Evolutionary conservation across 1,140 invertebrate species (phyloP).

Genomic region (Drosophila oshimai): DNA sequence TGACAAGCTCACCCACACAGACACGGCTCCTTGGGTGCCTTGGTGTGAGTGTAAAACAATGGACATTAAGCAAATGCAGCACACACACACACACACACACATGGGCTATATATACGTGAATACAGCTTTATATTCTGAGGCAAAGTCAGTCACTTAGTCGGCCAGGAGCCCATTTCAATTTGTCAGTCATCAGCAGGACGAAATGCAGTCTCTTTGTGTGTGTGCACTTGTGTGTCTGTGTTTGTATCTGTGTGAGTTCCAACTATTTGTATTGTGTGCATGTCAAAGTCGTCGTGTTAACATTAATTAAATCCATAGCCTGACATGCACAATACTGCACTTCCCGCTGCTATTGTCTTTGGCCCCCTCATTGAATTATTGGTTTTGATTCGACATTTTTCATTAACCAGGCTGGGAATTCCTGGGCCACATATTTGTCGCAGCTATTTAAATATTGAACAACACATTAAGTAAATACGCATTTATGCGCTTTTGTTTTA

Average conservation of each 20-base stretch:
- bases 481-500: slow-evolving; percentile 34
- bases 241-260: not conserved
- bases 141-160: slow-evolving; percentile 65
- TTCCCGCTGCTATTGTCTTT: slow-evolving; percentile 9
- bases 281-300: slow-evolving; percentile 79
- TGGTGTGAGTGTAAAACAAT: slow-evolving; percentile 2
- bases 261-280: slow-evolving; percentile 69
- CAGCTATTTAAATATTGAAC: slow-evolving; percentile 36
- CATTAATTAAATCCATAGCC: slow-evolving; percentile 77
- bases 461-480: slow-evolving; percentile 36
- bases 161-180: slow-evolving; percentile 64
- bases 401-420: slow-evolving; percentile 11
- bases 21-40: not conserved
- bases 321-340: slow-evolving; percentile 40
- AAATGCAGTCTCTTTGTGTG: slow-evolving; percentile 27
- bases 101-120: not conserved
- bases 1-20: slow-evolving; percentile 16
- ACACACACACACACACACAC: not conserved
- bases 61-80: slow-evolving; percentile 38
- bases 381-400: slow-evolving; percentile 51
- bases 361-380: slow-evolving; percentile 24
- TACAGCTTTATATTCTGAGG: slow-evolving; percentile 23
- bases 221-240: not conserved
- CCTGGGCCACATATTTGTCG: slow-evolving; percentile 13
- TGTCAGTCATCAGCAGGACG: slow-evolving; percentile 68